Percentiles rank a stretch among this genome's conserved stretches.
Evolutionary conservation across 2,888 invertebrate genomes (phyloP).

Genomic region (Gonocerus acuteangulatus): DNA sequence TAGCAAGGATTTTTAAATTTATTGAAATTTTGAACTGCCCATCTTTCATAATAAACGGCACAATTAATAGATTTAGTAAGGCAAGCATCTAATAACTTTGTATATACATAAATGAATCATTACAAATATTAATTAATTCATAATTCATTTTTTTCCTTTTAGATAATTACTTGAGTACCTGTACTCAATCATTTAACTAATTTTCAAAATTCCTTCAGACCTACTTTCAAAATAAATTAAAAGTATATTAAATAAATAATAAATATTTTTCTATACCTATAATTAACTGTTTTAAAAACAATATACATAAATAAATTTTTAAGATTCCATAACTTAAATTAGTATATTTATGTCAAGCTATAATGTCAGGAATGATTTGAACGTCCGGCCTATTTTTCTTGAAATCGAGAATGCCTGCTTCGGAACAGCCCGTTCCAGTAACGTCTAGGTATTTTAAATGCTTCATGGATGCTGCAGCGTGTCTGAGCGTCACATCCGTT

Average conservation of each 20-base stretch:
- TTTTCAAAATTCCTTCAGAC: too few relatives aligned
- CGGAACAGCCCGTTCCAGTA: slow-evolving; percentile 57
- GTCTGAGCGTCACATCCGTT: slow-evolving; percentile 55
- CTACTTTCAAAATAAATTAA: not conserved
- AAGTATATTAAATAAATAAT: not conserved
- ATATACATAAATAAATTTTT: not conserved
- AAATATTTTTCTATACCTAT: not conserved
- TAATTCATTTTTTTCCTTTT: too few relatives aligned
- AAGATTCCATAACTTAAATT: not conserved
- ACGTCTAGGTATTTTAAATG: slow-evolving; percentile 56
- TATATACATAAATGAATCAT: too few relatives aligned
- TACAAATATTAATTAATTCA: too few relatives aligned
- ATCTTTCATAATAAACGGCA: too few relatives aligned
- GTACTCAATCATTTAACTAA: too few relatives aligned
- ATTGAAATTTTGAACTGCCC: too few relatives aligned
- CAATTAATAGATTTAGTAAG: too few relatives aligned
- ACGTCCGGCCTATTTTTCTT: slow-evolving; percentile 36
- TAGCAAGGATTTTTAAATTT: too few relatives aligned
- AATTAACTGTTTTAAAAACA: not conserved
- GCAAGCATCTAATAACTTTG: too few relatives aligned
- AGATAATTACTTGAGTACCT: too few relatives aligned
- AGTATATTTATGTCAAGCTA: slow-evolving; percentile 4
- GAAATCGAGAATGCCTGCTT: slow-evolving; percentile 54
- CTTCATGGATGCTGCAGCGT: slow-evolving; percentile 55
- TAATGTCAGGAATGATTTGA: slow-evolving; percentile 20